phyloP scores from a whole-genome alignment of 2,113 vertebrate species.

The Mormyrus lacerda region DNA sequence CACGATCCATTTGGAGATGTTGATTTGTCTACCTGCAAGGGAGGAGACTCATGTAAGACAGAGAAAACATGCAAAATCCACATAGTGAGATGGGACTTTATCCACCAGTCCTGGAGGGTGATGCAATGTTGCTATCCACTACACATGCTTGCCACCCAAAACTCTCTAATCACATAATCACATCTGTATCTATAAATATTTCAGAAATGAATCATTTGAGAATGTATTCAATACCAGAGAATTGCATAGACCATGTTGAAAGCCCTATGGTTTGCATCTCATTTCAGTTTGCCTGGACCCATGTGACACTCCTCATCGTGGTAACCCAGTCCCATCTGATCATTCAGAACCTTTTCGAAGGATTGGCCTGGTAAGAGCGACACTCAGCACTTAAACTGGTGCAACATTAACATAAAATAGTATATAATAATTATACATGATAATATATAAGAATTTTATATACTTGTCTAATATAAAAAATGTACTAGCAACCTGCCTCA shows the following conservation, averaged over 20 bases:
- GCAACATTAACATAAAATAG: background rate
- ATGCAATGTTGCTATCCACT: background rate
- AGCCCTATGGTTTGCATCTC: constrained; percentile 65
- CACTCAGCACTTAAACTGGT: background rate
- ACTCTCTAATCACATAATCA: background rate
- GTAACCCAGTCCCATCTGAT: constrained; percentile 99
- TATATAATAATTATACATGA: too few relatives aligned
- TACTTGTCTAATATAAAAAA: background rate
- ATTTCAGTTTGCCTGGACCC: constrained; percentile 99
- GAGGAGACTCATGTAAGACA: background rate
- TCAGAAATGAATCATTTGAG: background rate
- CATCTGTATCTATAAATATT: background rate
- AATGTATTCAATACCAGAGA: background rate
- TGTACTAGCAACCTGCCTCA: background rate
- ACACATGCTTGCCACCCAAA: background rate
- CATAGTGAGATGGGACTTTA: background rate
- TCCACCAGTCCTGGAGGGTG: background rate
- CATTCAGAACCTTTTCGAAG: constrained; percentile 99
- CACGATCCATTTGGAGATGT: background rate
- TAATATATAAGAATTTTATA: too few relatives aligned
- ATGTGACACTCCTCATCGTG: constrained; percentile 98
- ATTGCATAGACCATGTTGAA: background rate
- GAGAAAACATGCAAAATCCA: background rate
- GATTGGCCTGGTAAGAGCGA: constrained; percentile 96
- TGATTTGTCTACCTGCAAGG: background rate